Evolutionary conservation across 2,797 vertebrate species (phyloP), one percentile per base, ranked within the genome.

Genomic region (Pampus argenteus): DNA sequence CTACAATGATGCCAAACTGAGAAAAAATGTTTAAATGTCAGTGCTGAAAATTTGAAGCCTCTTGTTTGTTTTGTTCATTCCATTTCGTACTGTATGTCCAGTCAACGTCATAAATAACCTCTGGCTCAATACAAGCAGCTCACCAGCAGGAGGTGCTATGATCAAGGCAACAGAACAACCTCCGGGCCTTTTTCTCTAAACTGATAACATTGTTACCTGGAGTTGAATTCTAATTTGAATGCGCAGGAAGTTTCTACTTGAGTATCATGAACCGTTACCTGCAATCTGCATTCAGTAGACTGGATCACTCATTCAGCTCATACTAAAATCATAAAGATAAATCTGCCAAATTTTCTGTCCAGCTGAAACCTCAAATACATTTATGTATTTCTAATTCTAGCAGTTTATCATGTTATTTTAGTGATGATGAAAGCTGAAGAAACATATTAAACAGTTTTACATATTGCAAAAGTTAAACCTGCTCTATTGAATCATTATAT

Each of bases 81-180:
- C 25, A 22, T 17, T 4, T 17, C 2, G 40, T 42, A 7, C 40
- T 18, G 23, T 14, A n/a, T 10, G 2, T 36, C 34, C 13, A 15
- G 26, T 17, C 40, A 17, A 18, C 7, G 6, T 18, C 11, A 25
- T 65, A 6, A 34, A 56, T 2, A 44, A 63, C 3, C 3, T 17
- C 11, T 31, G 25, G 7, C 11, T 47, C 38, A 71, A n/a, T 76
- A 29, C 45, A 40, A 5, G 5, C 3, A 38, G 5, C 8, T 64
- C 28, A 61, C 83, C 89, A 88, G 60, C 58, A 87, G 84, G 58
- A 0, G 85, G 88, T 5, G 82, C 77, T 66, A 2, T 81, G 18
- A 60, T 78, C 86, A 68, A 89, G 68, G 64, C 51, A 26, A 20
- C 11, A 20, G 42, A 58, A 52, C 17, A 14, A 18, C n/a, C 56